Evolutionary conservation across 2,113 vertebrate species (phyloP).

Genomic region (Gulo gulo): DNA sequence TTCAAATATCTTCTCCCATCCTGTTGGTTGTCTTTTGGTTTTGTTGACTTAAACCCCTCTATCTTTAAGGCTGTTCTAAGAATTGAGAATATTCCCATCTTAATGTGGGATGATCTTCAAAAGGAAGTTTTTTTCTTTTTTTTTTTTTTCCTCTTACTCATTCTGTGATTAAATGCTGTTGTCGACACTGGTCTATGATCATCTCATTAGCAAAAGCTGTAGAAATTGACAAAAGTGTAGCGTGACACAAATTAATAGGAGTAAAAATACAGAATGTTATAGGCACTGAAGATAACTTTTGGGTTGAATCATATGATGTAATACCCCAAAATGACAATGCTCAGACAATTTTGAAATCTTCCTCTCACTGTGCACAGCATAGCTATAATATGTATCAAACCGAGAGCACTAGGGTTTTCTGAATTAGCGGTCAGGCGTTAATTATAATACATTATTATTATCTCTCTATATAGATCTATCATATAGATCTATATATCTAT

Average conservation of each 20-base stretch:
- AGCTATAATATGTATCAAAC: neutral
- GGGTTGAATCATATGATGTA: neutral
- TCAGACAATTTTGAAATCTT: neutral
- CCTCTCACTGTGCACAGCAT: neutral
- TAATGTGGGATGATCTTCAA: neutral
- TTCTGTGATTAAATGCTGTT: neutral
- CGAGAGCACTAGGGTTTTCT: neutral
- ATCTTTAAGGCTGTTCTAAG: neutral
- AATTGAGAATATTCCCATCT: neutral
- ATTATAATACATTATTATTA: neutral
- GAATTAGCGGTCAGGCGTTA: neutral
- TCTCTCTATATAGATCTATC: no score
- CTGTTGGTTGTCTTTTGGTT: no score
- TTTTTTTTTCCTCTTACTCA: neutral
- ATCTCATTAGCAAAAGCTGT: neutral
- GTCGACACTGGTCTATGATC: neutral
- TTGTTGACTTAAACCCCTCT: neutral
- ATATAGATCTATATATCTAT: no score
- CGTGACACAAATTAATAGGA: neutral
- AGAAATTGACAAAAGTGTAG: neutral
- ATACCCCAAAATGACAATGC: neutral
- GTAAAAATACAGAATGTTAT: neutral
- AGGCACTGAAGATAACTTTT: neutral
- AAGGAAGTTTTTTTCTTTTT: neutral
- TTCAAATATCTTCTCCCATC: no score